Conservation (phyloP, 2,797 vertebrate species). For the Bovichtus diacanthus region DNA sequence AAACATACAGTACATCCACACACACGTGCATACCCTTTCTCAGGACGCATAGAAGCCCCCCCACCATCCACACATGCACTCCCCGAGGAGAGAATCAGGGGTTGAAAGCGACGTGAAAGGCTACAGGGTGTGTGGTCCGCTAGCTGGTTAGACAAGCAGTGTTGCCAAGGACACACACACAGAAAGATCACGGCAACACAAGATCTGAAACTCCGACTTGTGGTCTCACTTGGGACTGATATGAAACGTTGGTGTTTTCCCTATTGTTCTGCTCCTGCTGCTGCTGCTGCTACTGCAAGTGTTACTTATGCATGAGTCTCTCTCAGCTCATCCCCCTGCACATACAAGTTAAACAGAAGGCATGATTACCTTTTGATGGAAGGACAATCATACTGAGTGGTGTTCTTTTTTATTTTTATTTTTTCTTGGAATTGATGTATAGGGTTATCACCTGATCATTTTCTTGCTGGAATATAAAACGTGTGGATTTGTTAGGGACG, state of each 20-base stretch:
- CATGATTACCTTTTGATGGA: constrained; percentile 61
- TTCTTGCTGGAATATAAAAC: constrained; percentile 22
- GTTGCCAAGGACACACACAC: constrained; percentile 56
- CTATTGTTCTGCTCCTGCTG: constrained; percentile 50
- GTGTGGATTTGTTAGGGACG: constrained; percentile 18
- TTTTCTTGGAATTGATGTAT: constrained; percentile 20
- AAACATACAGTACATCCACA: constrained; percentile 42
- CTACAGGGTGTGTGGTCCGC: constrained; percentile 42
- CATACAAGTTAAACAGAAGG: constrained; percentile 62
- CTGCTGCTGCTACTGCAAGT: constrained; percentile 86
- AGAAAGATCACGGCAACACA: constrained; percentile 14
- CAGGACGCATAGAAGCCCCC: constrained; percentile 70
- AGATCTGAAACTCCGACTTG: constrained; percentile 31
- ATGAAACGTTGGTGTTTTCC: constrained; percentile 48
- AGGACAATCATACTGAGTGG: constrained; percentile 74
- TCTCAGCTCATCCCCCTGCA: constrained; percentile 67
- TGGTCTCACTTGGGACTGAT: constrained; percentile 51
- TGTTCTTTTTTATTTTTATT: neutral
- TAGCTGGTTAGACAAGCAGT: constrained; percentile 31
- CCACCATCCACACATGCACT: constrained; percentile 13
- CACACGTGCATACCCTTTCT: constrained; percentile 67
- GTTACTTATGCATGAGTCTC: constrained; percentile 87
- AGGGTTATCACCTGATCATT: constrained; percentile 26
- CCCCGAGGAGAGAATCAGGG: constrained; percentile 34
- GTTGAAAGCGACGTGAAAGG: constrained; percentile 42